A percentile compares a stretch with the other conserved stretches of the same genome.
phyloP scores from a whole-genome alignment of 2,113 vertebrate genomes.

The Pseudopipra pipra region DNA sequence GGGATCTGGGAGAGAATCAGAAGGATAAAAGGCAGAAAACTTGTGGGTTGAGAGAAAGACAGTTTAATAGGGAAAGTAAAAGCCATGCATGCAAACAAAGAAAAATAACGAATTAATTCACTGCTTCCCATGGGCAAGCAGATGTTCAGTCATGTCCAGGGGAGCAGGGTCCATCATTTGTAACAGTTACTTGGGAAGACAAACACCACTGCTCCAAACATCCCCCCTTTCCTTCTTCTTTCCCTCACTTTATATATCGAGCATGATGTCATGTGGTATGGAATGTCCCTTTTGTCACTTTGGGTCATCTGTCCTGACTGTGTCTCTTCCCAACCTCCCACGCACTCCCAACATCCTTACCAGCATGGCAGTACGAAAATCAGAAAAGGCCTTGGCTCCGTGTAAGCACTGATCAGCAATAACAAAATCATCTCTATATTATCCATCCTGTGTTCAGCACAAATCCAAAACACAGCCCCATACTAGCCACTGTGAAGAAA shows the following conservation, averaged over 20 bases:
- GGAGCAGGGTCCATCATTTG: rapidly evolving
- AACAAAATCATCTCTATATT: rapidly evolving
- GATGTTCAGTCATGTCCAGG: neutral
- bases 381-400: neutral
- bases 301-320: neutral
- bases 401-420: neutral
- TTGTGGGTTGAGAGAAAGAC: neutral
- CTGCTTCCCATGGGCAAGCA: neutral
- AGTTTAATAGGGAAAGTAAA: neutral
- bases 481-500: neutral
- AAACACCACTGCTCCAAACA: rapidly evolving
- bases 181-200: rapidly evolving
- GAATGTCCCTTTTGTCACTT: neutral
- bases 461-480: neutral
- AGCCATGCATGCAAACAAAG: neutral
- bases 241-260: neutral
- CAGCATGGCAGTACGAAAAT: rapidly evolving
- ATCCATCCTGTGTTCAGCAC: neutral
- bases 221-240: rapidly evolving
- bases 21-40: neutral
- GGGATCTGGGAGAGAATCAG: neutral
- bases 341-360: neutral
- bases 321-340: rapidly evolving
- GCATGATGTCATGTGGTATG: neutral
- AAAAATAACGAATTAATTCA: neutral